Evolutionary conservation across 1,140 invertebrate species (phyloP).

Genomic region (Tetranychus urticae): DNA sequence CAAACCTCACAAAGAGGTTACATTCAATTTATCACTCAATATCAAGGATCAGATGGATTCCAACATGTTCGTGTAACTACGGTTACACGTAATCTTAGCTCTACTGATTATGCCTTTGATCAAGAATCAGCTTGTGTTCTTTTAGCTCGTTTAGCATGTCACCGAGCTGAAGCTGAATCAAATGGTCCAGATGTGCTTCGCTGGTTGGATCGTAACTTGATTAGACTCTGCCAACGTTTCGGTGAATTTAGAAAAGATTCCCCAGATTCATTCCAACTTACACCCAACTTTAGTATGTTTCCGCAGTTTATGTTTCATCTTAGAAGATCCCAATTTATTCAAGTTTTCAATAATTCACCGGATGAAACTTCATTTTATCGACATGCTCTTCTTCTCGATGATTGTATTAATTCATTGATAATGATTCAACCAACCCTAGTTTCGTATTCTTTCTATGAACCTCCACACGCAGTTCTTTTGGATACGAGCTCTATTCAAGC

Average conservation of each 20-base stretch:
- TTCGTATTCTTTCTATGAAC: slow-evolving; percentile 91
- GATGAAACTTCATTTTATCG: slow-evolving; percentile 99
- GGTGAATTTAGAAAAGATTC: slow-evolving; percentile 95
- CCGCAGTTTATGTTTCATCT: slow-evolving; percentile 99
- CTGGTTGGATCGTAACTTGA: slow-evolving; percentile 95
- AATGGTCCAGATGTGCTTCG: slow-evolving; percentile 87
- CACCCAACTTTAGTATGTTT: slow-evolving; percentile 90
- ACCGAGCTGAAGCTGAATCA: slow-evolving; percentile 67
- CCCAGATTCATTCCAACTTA: slow-evolving; percentile 78
- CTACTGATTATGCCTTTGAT: slow-evolving; percentile 47
- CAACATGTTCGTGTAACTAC: slow-evolving; percentile 86
- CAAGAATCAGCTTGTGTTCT: slow-evolving; percentile 90
- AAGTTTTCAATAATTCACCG: slow-evolving; percentile 99
- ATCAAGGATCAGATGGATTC: slow-evolving; percentile 92
- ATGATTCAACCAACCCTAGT: slow-evolving; percentile 99
- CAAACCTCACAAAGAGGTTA: slow-evolving; percentile 39
- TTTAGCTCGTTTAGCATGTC: slow-evolving; percentile 88
- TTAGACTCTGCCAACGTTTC: slow-evolving; percentile 94
- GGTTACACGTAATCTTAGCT: slow-evolving; percentile 67
- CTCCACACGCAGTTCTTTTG: slow-evolving; percentile 78
- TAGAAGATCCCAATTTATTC: slow-evolving; percentile 88
- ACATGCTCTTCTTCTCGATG: slow-evolving; percentile 89
- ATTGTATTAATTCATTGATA: slow-evolving; percentile 84
- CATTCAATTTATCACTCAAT: slow-evolving; percentile 95
- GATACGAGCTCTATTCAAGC: slow-evolving; percentile 93